Percentiles rank a stretch among this genome's conserved stretches.
Conservation (phyloP, 2,888 invertebrate genomes). For the Saturnia japonica region DNA sequence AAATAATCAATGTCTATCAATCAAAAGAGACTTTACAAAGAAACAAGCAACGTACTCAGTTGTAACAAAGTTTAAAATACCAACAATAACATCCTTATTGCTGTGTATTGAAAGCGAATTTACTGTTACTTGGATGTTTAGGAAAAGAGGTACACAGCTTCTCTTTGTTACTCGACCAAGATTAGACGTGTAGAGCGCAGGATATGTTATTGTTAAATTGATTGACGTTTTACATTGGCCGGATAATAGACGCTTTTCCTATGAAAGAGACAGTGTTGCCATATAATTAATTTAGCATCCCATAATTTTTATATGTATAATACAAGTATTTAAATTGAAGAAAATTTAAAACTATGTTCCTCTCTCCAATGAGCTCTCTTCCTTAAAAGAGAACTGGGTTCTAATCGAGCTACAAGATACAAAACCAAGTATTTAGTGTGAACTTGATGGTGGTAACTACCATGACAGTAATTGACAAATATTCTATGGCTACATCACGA, state of each 20-base stretch:
- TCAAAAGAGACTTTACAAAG: conserved; percentile 4
- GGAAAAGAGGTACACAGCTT: conserved; percentile 38
- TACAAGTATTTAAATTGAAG: no score
- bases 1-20: neutral
- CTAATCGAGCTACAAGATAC: no score
- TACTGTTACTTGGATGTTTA: conserved; percentile 5
- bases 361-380: no score
- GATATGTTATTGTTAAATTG: conserved; percentile 34
- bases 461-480: no score
- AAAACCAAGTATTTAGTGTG: no score
- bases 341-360: no score
- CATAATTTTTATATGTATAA: neutral
- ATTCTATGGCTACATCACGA: no score
- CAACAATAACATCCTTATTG: conserved; percentile 11
- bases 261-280: conserved; percentile 33
- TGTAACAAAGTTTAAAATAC: neutral
- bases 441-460: no score
- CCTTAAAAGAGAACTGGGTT: no score
- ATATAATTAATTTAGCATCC: conserved; percentile 17
- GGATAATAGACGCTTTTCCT: conserved; percentile 44
- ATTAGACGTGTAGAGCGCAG: conserved; percentile 28
- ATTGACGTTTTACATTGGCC: conserved; percentile 42
- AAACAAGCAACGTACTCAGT: neutral
- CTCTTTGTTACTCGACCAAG: conserved; percentile 41
- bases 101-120: conserved; percentile 19